phyloP scores from a whole-genome alignment of 1,140 invertebrate species.

The Macrobrachium rosenbergii region DNA sequence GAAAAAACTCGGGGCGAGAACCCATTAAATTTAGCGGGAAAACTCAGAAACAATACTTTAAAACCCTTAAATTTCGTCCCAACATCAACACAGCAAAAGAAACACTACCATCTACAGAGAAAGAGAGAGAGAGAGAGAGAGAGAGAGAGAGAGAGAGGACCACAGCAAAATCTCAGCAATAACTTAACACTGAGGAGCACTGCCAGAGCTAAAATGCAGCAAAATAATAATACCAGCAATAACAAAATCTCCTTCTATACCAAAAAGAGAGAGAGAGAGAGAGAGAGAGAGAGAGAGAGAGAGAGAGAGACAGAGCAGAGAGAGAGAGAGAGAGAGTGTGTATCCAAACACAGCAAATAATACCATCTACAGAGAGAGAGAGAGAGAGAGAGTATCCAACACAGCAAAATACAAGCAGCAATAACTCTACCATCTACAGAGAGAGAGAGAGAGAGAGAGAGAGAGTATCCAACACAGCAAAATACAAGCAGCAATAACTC shows the following conservation, averaged over 20 bases:
- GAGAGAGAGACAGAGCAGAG: conserved; percentile 2
- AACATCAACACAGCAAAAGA: too few species aligned
- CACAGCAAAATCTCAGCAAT: too few species aligned
- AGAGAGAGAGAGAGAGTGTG: not conserved
- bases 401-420: not conserved
- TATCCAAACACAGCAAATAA: not conserved
- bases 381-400: not conserved
- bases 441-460: not conserved
- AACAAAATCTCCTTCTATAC: not conserved
- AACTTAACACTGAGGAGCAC: too few species aligned
- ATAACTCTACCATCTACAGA: not conserved
- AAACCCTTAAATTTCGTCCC: too few species aligned
- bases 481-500: not conserved
- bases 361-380: not conserved
- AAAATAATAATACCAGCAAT: too few species aligned
- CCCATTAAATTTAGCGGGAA: too few species aligned
- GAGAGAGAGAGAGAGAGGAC: too few species aligned
- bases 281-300: not conserved
- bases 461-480: not conserved
- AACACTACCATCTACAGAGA: too few species aligned
- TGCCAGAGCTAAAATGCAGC: too few species aligned
- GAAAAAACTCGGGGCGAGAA: too few species aligned
- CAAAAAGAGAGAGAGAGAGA: not conserved
- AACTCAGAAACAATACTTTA: too few species aligned
- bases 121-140: too few species aligned